Conservation (phyloP, 2,113 vertebrate species). For the Oriolus oriolus region DNA sequence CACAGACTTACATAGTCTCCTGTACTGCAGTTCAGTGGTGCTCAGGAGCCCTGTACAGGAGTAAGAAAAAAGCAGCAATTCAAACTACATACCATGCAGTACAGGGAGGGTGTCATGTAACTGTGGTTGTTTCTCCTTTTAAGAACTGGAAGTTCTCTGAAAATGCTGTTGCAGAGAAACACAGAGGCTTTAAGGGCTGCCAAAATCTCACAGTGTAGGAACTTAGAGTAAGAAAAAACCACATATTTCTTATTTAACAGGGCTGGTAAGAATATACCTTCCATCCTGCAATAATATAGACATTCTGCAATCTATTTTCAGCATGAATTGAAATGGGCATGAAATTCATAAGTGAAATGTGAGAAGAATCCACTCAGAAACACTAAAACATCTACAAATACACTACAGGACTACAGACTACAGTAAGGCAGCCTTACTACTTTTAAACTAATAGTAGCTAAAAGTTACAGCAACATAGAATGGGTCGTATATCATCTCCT, state of each 20-base stretch:
- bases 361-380: neutral
- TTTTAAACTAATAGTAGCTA: neutral
- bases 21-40: neutral
- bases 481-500: neutral
- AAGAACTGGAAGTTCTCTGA: neutral
- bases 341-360: neutral
- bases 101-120: neutral
- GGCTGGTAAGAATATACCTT: neutral
- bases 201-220: neutral
- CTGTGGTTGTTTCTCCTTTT: neutral
- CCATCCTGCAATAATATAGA: neutral
- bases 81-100: neutral
- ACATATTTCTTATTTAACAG: neutral
- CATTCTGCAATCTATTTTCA: neutral
- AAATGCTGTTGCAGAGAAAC: neutral
- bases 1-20: neutral
- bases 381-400: neutral
- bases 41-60: neutral
- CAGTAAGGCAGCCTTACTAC: neutral
- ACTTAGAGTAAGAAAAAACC: neutral
- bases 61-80: neutral
- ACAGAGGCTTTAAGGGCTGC: neutral
- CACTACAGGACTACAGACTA: neutral
- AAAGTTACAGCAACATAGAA: neutral
- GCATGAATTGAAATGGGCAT: neutral